A percentile compares a stretch with the other conserved stretches of the same genome.
These are phyloP conservation scores for Anguilla pacifica DNA, from an alignment of 2,797 vertebrate species.

Conservation along the genomic window DNA sequence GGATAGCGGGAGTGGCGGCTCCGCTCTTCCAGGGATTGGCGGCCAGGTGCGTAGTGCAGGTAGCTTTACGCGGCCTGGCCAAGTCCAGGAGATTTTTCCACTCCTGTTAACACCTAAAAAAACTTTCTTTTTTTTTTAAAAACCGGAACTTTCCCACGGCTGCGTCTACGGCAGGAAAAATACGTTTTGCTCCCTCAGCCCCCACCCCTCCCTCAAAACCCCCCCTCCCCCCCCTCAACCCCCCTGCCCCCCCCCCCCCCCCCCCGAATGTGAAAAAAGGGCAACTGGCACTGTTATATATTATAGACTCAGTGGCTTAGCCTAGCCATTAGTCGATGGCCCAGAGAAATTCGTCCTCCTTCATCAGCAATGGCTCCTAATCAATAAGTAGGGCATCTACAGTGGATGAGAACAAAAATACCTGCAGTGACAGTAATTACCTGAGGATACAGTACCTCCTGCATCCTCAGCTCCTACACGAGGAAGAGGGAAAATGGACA, in stretches of 20 bases:
- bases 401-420: not conserved
- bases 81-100: no score
- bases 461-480: not conserved
- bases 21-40: slow-evolving; percentile 22
- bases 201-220: not conserved
- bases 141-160: no score
- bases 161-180: no score
- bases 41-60: no score
- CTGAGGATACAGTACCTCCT: not conserved
- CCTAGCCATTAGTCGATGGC: not conserved
- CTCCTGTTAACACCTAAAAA: no score
- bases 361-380: slow-evolving; percentile 22
- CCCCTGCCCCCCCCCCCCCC: no score
- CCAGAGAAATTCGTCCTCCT: not conserved
- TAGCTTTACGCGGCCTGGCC: not conserved
- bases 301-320: not conserved
- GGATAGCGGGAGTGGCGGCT: not conserved
- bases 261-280: not conserved
- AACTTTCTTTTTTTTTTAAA: no score
- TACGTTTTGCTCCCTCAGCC: no score
- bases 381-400: slow-evolving; percentile 23
- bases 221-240: not conserved
- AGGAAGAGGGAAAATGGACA: not conserved
- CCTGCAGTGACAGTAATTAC: not conserved
- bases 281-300: not conserved